Base-by-base conservation (phyloP, 2,113 vertebrate species). In the Toxostoma redivivum region DNA sequence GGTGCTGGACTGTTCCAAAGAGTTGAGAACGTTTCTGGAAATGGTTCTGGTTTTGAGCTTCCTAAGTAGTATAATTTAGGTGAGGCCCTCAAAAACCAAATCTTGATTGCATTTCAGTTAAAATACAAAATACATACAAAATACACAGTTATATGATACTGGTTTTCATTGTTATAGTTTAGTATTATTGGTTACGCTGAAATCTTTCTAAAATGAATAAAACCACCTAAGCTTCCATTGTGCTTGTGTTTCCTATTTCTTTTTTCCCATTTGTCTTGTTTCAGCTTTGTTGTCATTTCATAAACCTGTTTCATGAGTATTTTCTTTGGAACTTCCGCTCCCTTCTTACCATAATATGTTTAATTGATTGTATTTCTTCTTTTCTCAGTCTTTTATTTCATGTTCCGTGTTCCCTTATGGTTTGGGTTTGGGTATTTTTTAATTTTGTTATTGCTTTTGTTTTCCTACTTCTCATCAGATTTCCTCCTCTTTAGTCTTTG, bases 201-300 rank as follows among this genome's bases (percentile, higher is more conserved):
- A 93, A 23, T 77, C 37, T 92, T 82, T 92, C 56, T 86, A 71
- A 93, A 92, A 83, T 83, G 1, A 97, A 96, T 96, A 96, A 96
- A 97, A 87, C 21, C 40, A 40, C 60, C 48, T 83, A 94, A 86
- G 38, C 44, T 93, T 95, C 60, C 56, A 53, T 27, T 94, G 65
- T 0, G 1, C 45, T 92, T 92, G 42, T 92, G 76, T 93, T 95
- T 95, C 74, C 90, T 91, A 18, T 93, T 95, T 96, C 74, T 90
- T 89, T 93, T 88, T 79, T 53, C 54, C 42, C 33, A 47, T 88
- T 79, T 90, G 17, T 88, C 82, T 78, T 86, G 35, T 37, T 92
- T 44, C 20, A 82, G 45, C 40, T 88, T 95, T 65, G n/a, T 31
- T 73, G 40, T 71, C 62, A 5, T 83, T 95, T 86, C 51, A 31